Conservation (phyloP, 2,113 vertebrate genomes). For the Acanthisitta chloris region DNA sequence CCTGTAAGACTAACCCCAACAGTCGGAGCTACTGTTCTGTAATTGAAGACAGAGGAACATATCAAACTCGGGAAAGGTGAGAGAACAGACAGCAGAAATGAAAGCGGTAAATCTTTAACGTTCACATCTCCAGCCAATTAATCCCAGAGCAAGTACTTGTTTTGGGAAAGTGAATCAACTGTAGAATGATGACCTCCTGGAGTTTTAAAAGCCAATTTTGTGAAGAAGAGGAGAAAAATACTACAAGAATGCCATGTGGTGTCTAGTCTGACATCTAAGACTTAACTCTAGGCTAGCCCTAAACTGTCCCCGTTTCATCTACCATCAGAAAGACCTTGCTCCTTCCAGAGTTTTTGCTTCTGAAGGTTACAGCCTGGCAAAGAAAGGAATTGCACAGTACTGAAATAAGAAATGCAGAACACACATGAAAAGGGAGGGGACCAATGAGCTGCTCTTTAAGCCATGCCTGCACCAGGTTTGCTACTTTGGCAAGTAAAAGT, state of each 20-base stretch:
- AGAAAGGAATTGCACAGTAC: neutral
- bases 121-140: neutral
- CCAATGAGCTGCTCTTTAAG: neutral
- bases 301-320: neutral
- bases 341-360: neutral
- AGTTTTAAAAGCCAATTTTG: neutral
- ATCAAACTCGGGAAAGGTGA: neutral
- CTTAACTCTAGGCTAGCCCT: neutral
- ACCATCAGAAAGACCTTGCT: neutral
- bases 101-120: neutral
- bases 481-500: neutral
- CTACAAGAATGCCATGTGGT: neutral
- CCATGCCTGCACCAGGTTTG: neutral
- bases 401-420: neutral
- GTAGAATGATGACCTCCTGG: neutral
- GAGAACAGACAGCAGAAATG: neutral
- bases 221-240: neutral
- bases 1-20: neutral
- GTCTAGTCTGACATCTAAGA: neutral
- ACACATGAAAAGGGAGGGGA: neutral
- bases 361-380: neutral
- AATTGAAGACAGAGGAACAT: constrained; percentile 2
- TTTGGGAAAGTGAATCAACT: neutral
- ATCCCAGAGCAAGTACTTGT: neutral
- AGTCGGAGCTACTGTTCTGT: neutral